phyloP scores from a whole-genome alignment of 2,113 vertebrate species.

The Amazona vittata region DNA sequence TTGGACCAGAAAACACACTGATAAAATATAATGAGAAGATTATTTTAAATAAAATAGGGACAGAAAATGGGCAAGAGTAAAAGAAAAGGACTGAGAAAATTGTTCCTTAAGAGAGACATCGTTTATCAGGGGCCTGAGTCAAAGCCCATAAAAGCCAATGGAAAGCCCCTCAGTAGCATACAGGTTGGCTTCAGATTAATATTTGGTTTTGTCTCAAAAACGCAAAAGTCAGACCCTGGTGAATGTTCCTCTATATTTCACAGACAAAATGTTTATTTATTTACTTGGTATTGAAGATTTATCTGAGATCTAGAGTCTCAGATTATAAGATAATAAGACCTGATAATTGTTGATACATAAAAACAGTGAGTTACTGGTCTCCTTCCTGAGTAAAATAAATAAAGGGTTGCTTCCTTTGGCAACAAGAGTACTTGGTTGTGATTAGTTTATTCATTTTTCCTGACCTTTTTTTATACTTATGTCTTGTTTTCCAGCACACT shows the following conservation, averaged over 20 bases:
- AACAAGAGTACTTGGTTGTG: background rate
- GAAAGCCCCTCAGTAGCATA: background rate
- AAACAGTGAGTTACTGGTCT: background rate
- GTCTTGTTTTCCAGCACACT: background rate
- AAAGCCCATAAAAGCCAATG: background rate
- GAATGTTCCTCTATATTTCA: background rate
- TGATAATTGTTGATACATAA: background rate
- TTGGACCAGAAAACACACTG: background rate
- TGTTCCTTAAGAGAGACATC: background rate
- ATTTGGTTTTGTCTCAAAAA: background rate
- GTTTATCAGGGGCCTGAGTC: background rate
- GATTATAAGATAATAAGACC: background rate
- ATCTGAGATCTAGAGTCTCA: background rate
- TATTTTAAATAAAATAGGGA: background rate
- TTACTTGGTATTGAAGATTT: background rate
- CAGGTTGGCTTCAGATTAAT: background rate
- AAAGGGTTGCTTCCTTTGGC: background rate
- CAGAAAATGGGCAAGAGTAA: background rate
- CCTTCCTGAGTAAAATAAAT: background rate
- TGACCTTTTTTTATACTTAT: background rate
- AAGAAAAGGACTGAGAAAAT: background rate
- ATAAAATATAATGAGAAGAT: background rate
- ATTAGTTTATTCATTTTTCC: background rate
- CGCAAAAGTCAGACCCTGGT: background rate
- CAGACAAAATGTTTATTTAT: background rate